Evolutionary conservation across 2,888 invertebrate genomes (phyloP).

Genomic region (Ashinkailepas kermadecensis): DNA sequence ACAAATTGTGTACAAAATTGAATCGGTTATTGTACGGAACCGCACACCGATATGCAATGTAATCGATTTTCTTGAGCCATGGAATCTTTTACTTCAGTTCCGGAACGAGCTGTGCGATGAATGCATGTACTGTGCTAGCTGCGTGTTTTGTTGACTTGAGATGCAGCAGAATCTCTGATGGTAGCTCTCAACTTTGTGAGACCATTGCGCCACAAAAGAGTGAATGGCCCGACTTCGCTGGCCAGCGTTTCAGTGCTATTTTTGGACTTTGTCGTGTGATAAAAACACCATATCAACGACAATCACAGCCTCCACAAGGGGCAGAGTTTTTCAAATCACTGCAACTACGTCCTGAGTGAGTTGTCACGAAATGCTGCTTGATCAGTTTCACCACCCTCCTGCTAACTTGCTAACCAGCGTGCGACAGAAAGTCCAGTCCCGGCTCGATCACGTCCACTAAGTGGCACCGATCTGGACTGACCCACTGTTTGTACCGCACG

Average conservation of each 20-base stretch:
- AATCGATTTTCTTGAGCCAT: neutral
- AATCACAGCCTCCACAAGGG: neutral
- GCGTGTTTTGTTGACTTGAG: constrained; percentile 21
- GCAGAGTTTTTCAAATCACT: neutral
- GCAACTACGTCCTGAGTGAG: neutral
- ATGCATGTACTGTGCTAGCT: constrained; percentile 24
- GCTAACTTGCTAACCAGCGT: neutral
- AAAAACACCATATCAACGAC: neutral
- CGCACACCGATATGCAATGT: constrained; percentile 1
- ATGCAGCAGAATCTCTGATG: constrained; percentile 18
- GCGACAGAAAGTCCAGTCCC: neutral
- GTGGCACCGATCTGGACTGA: neutral
- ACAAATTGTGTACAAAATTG: constrained; percentile 23
- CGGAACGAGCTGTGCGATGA: constrained; percentile 20
- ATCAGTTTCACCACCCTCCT: no score
- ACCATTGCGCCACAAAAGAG: constrained; percentile 23
- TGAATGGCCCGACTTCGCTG: constrained; percentile 19
- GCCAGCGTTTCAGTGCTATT: constrained; percentile 7
- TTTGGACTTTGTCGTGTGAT: constrained; percentile 24
- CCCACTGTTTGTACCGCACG: neutral
- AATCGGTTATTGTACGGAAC: constrained; percentile 24
- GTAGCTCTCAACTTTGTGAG: constrained; percentile 8
- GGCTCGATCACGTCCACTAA: neutral
- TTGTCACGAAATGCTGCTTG: neutral
- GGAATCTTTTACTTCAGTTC: constrained; percentile 22